Conservation (phyloP, 2,888 invertebrate species). For the Drosophila neonasuta region DNA sequence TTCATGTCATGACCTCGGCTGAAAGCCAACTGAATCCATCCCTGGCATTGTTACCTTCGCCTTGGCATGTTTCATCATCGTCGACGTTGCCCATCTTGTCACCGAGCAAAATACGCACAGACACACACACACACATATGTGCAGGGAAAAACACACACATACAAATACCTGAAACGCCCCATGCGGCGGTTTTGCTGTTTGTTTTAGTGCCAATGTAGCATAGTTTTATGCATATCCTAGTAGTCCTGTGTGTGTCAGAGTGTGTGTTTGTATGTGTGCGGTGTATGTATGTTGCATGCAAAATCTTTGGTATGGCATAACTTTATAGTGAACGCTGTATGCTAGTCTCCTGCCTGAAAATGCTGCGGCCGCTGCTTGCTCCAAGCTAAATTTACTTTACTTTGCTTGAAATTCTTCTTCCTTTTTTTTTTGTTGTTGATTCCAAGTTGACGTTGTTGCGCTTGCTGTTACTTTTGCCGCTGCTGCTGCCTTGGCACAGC, state of each 20-base stretch:
- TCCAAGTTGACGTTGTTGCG: conserved; percentile 14
- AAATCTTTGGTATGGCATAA: conserved; percentile 58
- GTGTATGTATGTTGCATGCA: conserved; percentile 29
- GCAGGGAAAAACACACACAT: conserved; percentile 27
- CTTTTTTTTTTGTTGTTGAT: conserved; percentile 9
- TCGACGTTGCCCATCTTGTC: conserved; percentile 55
- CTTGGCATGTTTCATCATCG: conserved; percentile 60
- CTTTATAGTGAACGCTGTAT: conserved; percentile 36
- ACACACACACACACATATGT: conserved; percentile 22
- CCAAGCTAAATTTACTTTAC: conserved; percentile 59
- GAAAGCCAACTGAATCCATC: conserved; percentile 42
- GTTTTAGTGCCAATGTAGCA: conserved; percentile 78
- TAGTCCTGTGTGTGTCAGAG: conserved; percentile 45
- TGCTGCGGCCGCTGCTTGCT: conserved; percentile 48
- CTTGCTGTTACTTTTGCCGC: conserved; percentile 24
- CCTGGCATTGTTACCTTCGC: conserved; percentile 58
- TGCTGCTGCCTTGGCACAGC: conserved; percentile 34
- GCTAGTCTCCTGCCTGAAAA: conserved; percentile 35
- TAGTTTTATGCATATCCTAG: conserved; percentile 76
- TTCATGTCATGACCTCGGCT: conserved; percentile 6
- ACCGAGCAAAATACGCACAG: conserved; percentile 36
- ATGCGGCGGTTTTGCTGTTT: conserved; percentile 65
- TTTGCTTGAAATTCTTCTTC: conserved; percentile 42
- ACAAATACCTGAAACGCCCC: conserved; percentile 39
- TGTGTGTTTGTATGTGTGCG: conserved; percentile 24